Base-by-base conservation (phyloP, 1,140 invertebrate genomes). In the Drosophila dunni region DNA sequence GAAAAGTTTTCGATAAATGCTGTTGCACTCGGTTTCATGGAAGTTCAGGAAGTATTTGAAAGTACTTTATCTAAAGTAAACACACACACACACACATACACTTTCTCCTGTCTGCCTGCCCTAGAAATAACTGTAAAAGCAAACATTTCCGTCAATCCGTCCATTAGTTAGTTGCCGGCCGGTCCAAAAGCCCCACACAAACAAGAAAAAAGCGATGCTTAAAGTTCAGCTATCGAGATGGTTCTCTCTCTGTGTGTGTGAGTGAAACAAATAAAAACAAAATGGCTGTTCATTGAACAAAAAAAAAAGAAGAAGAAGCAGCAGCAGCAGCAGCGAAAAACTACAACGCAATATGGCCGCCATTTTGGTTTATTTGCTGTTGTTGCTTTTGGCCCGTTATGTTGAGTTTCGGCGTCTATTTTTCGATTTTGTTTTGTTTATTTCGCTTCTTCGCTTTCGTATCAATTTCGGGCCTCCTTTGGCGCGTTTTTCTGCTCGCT, bases 291-390 rank as follows among this genome's bases (percentile, higher is more conserved):
- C 64, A 68, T 61, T 68, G 57, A 50, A 51, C 33, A 51, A 15
- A 53, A 38, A 4, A 4, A 63, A 48, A 33, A 63, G 50, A 2
- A 36, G 15, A 44, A 54, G 7, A 38, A 36, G 15, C n/a, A 54
- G 13, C n/a, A 53, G 33, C 42, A 38, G 20, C 29, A 20, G 34
- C 3, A 33, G 33, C 34, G 51, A 45, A 63, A 54, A 64, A 89
- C 76, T 83, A 80, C 84, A 77, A 84, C 84, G 84, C 84, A 89
- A 78, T 90, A 84, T 89, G 84, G 84, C 79, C 74, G 84, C 84
- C 84, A 89, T 89, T 89, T 89, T 89, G 78, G 20, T 54, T 76
- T 29, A 29, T 29, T 29, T 29, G 24, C 24, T 29, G 24, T 29
- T 29, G 24, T 29, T 29, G 3, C 24, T 80, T 80, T 62, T 53